Conservation (phyloP, 2,797 vertebrate genomes). For the Chaetophractus vellerosus region DNA sequence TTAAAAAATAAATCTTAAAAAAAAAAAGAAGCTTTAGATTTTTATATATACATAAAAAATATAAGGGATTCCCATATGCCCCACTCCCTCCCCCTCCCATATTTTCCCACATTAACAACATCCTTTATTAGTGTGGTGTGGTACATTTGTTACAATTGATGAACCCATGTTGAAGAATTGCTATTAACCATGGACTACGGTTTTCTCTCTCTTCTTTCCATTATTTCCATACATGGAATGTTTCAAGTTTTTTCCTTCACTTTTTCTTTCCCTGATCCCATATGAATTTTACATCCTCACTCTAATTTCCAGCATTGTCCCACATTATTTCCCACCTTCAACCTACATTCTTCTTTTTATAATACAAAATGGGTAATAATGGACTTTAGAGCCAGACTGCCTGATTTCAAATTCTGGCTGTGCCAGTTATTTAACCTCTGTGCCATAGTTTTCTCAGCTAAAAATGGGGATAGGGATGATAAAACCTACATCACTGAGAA, state of each 20-base stretch:
- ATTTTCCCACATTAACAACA: too few species aligned
- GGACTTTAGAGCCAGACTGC: neutral
- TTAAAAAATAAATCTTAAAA: too few species aligned
- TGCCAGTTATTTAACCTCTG: slow-evolving; percentile 13
- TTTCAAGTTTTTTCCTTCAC: neutral
- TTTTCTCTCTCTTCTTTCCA: slow-evolving; percentile 46
- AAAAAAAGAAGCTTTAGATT: too few species aligned
- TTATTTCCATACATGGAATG: neutral
- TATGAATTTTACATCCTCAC: neutral
- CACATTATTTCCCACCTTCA: slow-evolving; percentile 49
- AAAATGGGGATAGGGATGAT: neutral
- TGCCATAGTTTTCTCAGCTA: neutral
- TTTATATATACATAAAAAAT: too few species aligned
- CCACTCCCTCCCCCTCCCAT: too few species aligned
- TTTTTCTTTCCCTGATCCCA: neutral
- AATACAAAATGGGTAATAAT: neutral
- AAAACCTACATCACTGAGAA: neutral
- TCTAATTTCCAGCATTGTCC: slow-evolving; percentile 18
- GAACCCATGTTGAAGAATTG: too few species aligned
- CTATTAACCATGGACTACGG: too few species aligned
- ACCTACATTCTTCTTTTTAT: slow-evolving; percentile 28
- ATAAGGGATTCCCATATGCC: too few species aligned
- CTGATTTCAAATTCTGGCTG: neutral
- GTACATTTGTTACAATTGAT: too few species aligned
- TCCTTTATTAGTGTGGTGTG: too few species aligned